These are phyloP conservation scores for Brachionus calyciflorus DNA, from an alignment of 1,140 invertebrate genomes.

Conservation along the genomic window DNA sequence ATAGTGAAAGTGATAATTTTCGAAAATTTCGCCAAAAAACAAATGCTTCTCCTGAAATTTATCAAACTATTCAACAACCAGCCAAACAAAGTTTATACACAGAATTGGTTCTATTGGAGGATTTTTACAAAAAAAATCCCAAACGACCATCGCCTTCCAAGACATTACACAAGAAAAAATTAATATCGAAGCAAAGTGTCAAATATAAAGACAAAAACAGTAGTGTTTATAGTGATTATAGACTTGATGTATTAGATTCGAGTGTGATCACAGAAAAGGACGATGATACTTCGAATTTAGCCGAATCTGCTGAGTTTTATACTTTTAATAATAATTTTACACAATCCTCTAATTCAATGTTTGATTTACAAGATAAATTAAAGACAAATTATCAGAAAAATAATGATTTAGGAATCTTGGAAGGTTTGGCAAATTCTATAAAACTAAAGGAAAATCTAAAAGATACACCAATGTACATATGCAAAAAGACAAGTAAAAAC, in stretches of 20 bases:
- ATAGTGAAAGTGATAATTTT: neutral
- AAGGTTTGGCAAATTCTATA: neutral
- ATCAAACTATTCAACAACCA: neutral
- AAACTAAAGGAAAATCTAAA: conserved; percentile 17
- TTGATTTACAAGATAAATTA: neutral
- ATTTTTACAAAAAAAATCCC: neutral
- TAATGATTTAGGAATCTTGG: neutral
- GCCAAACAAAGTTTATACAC: conserved; percentile 15
- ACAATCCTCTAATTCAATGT: neutral
- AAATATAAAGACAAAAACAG: neutral
- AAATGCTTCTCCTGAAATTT: neutral
- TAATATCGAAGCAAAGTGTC: neutral
- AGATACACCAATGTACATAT: neutral
- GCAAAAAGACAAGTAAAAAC: neutral
- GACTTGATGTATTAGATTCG: no score
- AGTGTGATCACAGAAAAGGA: no score
- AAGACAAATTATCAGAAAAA: neutral
- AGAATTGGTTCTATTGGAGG: neutral
- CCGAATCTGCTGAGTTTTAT: neutral
- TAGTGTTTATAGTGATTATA: neutral
- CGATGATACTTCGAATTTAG: neutral
- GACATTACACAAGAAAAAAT: neutral
- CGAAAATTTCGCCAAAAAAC: neutral
- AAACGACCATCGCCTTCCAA: neutral
- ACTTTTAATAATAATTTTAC: no score